These are phyloP conservation scores for Thaumatotibia leucotreta DNA, from an alignment of 1,140 invertebrate genomes.

Conservation along the genomic window DNA sequence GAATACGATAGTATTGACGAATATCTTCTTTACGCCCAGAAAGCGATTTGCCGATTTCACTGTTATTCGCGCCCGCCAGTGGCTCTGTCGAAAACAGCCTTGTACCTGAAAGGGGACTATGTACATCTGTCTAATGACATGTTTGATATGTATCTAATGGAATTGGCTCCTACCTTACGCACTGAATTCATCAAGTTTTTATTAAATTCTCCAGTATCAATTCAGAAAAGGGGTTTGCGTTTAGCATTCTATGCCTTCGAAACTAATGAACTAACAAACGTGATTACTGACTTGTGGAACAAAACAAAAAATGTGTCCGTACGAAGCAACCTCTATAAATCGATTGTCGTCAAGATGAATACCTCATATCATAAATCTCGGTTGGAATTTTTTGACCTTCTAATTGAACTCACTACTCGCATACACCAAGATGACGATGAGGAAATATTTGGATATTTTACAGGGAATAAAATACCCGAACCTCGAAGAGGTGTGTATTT, in stretches of 20 bases:
- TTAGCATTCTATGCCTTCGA: constrained; percentile 45
- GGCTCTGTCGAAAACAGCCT: constrained; percentile 29
- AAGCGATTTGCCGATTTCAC: constrained; percentile 41
- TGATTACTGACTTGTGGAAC: constrained; percentile 41
- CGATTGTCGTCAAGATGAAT: constrained; percentile 34
- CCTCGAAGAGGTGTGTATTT: constrained; percentile 28
- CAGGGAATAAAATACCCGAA: constrained; percentile 19
- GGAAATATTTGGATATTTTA: constrained; percentile 30
- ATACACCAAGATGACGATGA: constrained; percentile 40
- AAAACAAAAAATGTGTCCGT: constrained; percentile 51
- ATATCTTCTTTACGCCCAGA: constrained; percentile 35
- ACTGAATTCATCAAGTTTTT: constrained; percentile 40
- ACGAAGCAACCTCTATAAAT: constrained; percentile 38
- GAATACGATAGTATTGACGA: constrained; percentile 27
- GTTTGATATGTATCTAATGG: constrained; percentile 38
- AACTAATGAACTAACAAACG: constrained; percentile 31
- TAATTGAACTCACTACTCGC: constrained; percentile 36
- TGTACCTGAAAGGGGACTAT: constrained; percentile 54
- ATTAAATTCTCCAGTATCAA: constrained; percentile 40
- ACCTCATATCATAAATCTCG: constrained; percentile 17
- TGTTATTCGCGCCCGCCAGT: constrained; percentile 47
- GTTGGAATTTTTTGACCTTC: constrained; percentile 30
- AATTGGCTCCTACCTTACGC: constrained; percentile 31
- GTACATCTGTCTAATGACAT: constrained; percentile 43
- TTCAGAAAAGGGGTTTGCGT: constrained; percentile 54